Conservation (phyloP, 2,797 vertebrate genomes). For the Melanotaenia trifasciata region DNA sequence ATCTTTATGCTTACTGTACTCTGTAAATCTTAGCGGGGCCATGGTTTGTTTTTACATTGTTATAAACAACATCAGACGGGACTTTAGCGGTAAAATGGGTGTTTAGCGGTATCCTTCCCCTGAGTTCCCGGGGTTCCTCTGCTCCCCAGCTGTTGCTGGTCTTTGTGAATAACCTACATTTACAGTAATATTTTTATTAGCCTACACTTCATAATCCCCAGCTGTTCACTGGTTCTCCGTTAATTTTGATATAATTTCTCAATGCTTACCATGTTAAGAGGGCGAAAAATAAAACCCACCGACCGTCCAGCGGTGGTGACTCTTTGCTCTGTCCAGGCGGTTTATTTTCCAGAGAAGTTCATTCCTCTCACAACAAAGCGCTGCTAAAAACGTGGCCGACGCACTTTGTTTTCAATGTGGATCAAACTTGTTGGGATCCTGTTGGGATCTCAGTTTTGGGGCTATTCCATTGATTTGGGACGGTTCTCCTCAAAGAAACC, state of each 20-base stretch:
- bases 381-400: neutral
- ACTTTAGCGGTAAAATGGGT: neutral
- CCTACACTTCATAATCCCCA: neutral
- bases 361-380: slow-evolving; percentile 29
- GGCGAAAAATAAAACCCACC: slow-evolving; percentile 60
- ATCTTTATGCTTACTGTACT: neutral
- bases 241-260: neutral
- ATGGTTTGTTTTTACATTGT: neutral
- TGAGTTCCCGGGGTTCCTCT: slow-evolving; percentile 15
- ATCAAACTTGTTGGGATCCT: neutral
- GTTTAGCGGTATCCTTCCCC: neutral
- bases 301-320: slow-evolving; percentile 62
- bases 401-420: neutral
- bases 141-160: slow-evolving; percentile 60
- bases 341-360: slow-evolving; percentile 31
- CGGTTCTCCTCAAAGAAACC: slow-evolving; percentile 62
- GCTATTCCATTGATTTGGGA: slow-evolving; percentile 71
- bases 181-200: neutral
- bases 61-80: neutral
- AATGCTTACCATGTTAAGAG: slow-evolving; percentile 74
- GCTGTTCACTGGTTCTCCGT: neutral
- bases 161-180: slow-evolving; percentile 21
- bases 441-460: neutral
- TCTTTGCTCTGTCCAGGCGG: slow-evolving; percentile 37
- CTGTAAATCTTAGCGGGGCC: slow-evolving; percentile 2